Percentiles rank a stretch among this genome's conserved stretches.
Conservation (phyloP, 30 jellyfish, hydroid and myxozoan species). For the Catostylus mosaicus region DNA sequence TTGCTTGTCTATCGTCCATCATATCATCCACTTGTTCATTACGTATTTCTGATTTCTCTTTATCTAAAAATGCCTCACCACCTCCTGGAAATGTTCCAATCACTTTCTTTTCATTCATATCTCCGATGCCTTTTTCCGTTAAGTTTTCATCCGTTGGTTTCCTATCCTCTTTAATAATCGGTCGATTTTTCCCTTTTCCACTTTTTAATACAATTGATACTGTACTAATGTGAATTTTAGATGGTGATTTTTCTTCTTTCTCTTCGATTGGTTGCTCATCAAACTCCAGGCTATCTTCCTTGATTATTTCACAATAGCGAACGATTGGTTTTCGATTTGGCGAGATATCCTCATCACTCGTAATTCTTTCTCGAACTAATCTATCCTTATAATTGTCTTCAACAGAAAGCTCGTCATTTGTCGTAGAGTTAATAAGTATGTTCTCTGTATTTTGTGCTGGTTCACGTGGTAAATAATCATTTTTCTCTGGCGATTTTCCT, state of each 20-base stretch:
- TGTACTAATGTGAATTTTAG: constrained; percentile 44
- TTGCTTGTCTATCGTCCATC: not conserved
- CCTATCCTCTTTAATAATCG: not conserved
- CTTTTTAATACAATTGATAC: constrained; percentile 38
- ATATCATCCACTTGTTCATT: not conserved
- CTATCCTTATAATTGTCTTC: not conserved
- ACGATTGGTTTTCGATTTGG: constrained; percentile 24
- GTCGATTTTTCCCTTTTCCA: constrained; percentile 21
- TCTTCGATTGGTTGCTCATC: constrained; percentile 3
- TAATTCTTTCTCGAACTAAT: not conserved
- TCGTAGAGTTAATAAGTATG: not conserved
- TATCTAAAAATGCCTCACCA: no score
- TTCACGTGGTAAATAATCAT: not conserved
- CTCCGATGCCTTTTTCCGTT: not conserved
- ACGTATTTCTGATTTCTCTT: not conserved
- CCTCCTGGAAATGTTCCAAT: no score
- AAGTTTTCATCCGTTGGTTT: not conserved
- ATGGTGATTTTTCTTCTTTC: not conserved
- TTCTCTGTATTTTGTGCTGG: not conserved
- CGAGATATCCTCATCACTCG: not conserved
- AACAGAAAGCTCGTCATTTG: not conserved
- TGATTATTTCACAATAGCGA: constrained; percentile 44
- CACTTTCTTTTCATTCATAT: not conserved
- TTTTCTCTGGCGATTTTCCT: not conserved
- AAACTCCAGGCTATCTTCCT: constrained; percentile 49